Evolutionary conservation across 1,140 invertebrate species (phyloP), one percentile per base, ranked within the genome.

Genomic region (Drosophila carrolli): DNA sequence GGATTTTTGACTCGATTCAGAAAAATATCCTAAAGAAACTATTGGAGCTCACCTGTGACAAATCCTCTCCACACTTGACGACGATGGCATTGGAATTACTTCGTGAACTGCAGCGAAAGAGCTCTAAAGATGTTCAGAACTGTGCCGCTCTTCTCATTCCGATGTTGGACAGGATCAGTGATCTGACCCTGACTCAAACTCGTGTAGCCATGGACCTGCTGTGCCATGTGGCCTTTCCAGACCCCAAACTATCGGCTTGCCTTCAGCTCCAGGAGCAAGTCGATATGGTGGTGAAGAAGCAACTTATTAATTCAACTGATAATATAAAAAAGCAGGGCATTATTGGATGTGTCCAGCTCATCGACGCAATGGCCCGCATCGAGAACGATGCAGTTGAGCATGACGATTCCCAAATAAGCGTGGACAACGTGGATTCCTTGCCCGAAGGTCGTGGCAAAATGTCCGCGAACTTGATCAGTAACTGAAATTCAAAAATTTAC

Each of bases 241-340:
- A 77, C 77, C 91, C 84, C 57, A 88, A 93, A 10, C 80, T 93
- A 58, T 66, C 92, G 2, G 92, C 92, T 14, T 91, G 93, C 47
- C 84, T 93, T 19, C 90, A 92, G 8, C 85, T 95, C n/a, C 93
- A 93, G 56, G 94, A 95, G 78, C 94, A 95, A 74, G 93, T 95
- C 37, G 93, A 93, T 68, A 95, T 95, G 91, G 59, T 95, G 2
- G 88, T 95, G 1, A 93, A 94, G 43, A 96, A 96, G 71, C 94
- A 95, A 75, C 88, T 95, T n/a, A 93, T 93, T 7, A 94, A 93
- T 77, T 90, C 93, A 7, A 93, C 93, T 46, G 75, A 78, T 23
- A 82, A 63, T 43, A 78, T 93, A 0, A 93, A 93, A 68, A 91
- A 92, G 13, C 91, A 92, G 65, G 93, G 93, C 6, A 93, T 94